These are phyloP conservation scores for Choloepus hoffmanni DNA, from an alignment of 2,113 vertebrate genomes.

Conservation along the genomic window DNA sequence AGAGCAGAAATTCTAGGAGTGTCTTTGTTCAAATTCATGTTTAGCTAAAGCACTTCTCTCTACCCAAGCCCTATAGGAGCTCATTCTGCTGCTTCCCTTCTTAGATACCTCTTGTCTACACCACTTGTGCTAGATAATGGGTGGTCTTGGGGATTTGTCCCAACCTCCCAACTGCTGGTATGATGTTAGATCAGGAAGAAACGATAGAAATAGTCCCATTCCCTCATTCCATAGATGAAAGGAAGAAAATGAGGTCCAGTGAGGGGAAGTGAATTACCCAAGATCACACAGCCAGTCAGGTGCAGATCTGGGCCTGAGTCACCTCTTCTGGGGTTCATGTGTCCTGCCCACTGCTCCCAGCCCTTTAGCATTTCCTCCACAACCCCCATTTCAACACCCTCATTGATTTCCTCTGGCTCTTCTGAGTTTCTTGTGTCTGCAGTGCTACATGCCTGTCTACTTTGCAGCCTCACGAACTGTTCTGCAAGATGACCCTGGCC, in stretches of 20 bases:
- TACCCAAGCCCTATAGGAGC: not conserved
- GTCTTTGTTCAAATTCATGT: not conserved
- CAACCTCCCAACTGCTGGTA: not conserved
- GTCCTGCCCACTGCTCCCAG: not conserved
- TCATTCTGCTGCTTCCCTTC: not conserved
- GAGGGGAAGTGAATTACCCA: not conserved
- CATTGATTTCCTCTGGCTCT: not conserved
- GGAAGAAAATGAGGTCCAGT: not conserved
- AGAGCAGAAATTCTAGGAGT: not conserved
- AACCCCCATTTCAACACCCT: not conserved
- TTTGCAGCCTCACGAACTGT: not conserved
- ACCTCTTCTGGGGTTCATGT: fast-evolving
- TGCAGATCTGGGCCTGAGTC: not conserved
- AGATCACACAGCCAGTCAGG: not conserved
- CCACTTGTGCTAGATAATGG: not conserved
- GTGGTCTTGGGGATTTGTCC: not conserved
- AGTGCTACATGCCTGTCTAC: not conserved
- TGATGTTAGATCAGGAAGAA: not conserved
- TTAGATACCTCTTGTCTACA: not conserved
- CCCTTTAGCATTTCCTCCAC: not conserved
- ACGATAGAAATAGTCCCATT: not conserved
- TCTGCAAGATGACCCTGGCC: not conserved
- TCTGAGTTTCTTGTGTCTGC: not conserved
- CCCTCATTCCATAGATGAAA: not conserved
- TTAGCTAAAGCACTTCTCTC: not conserved